These are phyloP conservation scores for Trochalopteron elliotii DNA, from an alignment of 2,113 vertebrate genomes.

Conservation along the genomic window DNA sequence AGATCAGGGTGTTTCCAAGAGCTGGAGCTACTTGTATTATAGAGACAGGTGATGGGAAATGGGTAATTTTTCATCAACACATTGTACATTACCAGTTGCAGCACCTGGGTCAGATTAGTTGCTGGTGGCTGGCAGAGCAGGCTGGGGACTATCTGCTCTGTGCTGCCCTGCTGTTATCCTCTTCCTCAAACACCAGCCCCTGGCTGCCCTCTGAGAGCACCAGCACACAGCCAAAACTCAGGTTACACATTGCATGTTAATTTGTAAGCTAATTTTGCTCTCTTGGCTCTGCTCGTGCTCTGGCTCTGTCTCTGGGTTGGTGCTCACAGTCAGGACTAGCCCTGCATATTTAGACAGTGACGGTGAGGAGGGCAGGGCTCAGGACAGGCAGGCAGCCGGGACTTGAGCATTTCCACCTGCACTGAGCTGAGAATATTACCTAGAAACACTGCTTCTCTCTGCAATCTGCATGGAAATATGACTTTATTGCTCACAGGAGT, in stretches of 20 bases:
- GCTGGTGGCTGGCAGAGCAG: not conserved
- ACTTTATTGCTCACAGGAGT: not conserved
- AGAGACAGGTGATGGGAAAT: not conserved
- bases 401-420: not conserved
- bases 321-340: not conserved
- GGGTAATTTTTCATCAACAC: not conserved
- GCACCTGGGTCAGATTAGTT: not conserved
- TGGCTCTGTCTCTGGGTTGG: not conserved
- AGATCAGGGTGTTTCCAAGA: not conserved
- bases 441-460: not conserved
- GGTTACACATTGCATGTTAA: not conserved
- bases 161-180: not conserved
- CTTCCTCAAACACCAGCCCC: not conserved
- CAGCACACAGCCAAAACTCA: not conserved
- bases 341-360: not conserved
- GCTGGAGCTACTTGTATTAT: not conserved
- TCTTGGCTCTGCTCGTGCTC: not conserved
- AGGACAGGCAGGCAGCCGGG: not conserved
- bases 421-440: not conserved
- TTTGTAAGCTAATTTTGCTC: conserved; percentile 15
- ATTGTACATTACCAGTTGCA: not conserved
- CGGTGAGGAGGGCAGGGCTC: not conserved
- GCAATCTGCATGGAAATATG: not conserved
- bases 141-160: not conserved
- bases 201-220: not conserved